Evolutionary conservation across 2,888 invertebrate species (phyloP).

Genomic region (Agrilus biguttatus): DNA sequence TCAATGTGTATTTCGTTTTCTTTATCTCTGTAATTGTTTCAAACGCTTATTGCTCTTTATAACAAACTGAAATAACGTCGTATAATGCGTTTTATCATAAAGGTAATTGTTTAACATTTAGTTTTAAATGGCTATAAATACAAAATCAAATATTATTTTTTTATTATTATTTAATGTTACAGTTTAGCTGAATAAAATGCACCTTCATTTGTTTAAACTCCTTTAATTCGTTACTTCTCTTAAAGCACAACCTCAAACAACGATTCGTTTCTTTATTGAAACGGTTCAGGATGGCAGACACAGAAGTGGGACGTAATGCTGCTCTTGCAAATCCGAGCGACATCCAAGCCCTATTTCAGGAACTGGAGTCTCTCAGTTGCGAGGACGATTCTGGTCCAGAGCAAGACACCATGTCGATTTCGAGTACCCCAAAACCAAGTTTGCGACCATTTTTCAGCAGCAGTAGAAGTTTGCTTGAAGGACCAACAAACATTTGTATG

Average conservation of each 20-base stretch:
- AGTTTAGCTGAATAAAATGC: not conserved
- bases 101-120: too few relatives aligned
- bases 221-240: too few relatives aligned
- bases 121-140: too few relatives aligned
- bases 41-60: too few relatives aligned
- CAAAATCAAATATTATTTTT: too few relatives aligned
- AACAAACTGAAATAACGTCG: too few relatives aligned
- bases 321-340: slow-evolving; percentile 65
- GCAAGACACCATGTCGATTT: slow-evolving; percentile 92
- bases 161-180: not conserved
- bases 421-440: slow-evolving; percentile 93
- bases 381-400: slow-evolving; percentile 84
- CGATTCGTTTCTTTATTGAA: slow-evolving; percentile 89
- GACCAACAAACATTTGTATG: slow-evolving; percentile 8
- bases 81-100: too few relatives aligned
- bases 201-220: too few relatives aligned
- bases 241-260: slow-evolving; percentile 93
- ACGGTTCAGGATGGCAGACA: slow-evolving; percentile 87
- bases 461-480: slow-evolving; percentile 55
- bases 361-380: slow-evolving; percentile 84
- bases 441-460: slow-evolving; percentile 91
- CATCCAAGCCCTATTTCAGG: slow-evolving; percentile 89
- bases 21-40: too few relatives aligned
- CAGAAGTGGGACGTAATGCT: slow-evolving; percentile 57
- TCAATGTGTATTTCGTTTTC: too few relatives aligned